A percentile compares a stretch with the other conserved stretches of the same genome.
phyloP scores from a whole-genome alignment of 2,888 invertebrate genomes.

The Tenodera sinensis region DNA sequence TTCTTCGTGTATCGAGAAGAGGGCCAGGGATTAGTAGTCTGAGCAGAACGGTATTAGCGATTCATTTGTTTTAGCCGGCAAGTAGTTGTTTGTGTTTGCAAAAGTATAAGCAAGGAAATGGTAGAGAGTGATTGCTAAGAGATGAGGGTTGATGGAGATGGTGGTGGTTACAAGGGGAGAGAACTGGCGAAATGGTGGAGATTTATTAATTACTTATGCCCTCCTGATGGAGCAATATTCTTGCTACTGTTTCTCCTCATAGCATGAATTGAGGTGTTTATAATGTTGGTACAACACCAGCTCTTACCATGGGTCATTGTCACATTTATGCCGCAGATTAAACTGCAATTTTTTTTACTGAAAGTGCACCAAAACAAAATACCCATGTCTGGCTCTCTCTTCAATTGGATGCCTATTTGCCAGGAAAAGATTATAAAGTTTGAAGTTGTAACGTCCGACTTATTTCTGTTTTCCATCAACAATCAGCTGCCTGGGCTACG shows the following conservation, averaged over 20 bases:
- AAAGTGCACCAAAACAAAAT: too few species aligned
- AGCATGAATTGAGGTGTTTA: background rate
- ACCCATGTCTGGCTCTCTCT: too few species aligned
- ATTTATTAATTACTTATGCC: slow-evolving; percentile 2
- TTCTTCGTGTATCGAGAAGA: slow-evolving; percentile 24
- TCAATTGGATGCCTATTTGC: too few species aligned
- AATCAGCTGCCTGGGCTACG: too few species aligned
- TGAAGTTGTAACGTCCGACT: too few species aligned
- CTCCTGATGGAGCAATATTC: background rate
- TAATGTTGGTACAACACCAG: too few species aligned
- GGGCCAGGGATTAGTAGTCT: slow-evolving; percentile 26
- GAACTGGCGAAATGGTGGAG: background rate
- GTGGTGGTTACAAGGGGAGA: background rate
- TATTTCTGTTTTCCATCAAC: too few species aligned
- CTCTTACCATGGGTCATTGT: too few species aligned
- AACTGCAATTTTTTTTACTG: too few species aligned
- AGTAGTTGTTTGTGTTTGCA: slow-evolving; percentile 40
- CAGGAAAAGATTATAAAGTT: too few species aligned
- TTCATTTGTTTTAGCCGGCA: slow-evolving; percentile 31
- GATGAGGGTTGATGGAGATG: background rate
- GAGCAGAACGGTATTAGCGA: slow-evolving; percentile 25
- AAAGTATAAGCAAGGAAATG: slow-evolving; percentile 30
- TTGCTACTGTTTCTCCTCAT: background rate
- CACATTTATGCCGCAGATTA: too few species aligned
- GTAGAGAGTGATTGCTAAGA: slow-evolving; percentile 2